phyloP scores from a whole-genome alignment of 92 coral and sea anemone species.

The Actinernus sp. region DNA sequence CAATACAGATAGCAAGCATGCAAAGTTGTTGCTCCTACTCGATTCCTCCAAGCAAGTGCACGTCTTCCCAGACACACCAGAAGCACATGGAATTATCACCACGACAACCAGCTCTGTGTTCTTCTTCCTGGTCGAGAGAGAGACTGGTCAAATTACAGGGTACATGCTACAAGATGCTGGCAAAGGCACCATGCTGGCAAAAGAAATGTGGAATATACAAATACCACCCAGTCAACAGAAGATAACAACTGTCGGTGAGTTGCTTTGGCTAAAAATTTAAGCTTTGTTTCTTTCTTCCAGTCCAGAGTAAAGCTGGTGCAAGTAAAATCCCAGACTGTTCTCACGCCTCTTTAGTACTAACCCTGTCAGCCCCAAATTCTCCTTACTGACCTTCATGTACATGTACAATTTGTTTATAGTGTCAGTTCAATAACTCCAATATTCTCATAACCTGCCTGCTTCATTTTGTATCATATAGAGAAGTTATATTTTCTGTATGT shows the following conservation, averaged over 20 bases:
- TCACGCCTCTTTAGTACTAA: too few relatives aligned
- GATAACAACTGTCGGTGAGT: conserved; percentile 83
- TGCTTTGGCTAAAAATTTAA: too few relatives aligned
- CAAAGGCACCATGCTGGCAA: conserved; percentile 59
- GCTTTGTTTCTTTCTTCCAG: too few relatives aligned
- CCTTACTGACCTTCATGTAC: too few relatives aligned
- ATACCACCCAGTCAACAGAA: conserved; percentile 84
- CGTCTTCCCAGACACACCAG: conserved; percentile 85
- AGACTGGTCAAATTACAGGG: conserved; percentile 71
- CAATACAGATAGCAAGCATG: conserved; percentile 88
- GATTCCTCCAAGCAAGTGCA: conserved; percentile 86
- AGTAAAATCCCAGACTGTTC: too few relatives aligned
- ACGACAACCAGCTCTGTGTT: conserved; percentile 74
- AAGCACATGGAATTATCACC: conserved; percentile 69
- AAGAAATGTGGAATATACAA: conserved; percentile 93
- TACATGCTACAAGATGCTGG: conserved; percentile 61
- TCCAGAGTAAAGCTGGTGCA: too few relatives aligned
- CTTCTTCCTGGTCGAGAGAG: conserved; percentile 78
- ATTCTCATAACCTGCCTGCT: too few relatives aligned
- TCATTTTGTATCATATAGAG: too few relatives aligned
- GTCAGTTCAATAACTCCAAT: too few relatives aligned
- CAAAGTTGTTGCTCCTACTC: conserved; percentile 88
- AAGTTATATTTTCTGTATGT: too few relatives aligned
- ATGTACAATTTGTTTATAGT: too few relatives aligned
- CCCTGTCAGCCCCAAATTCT: too few relatives aligned